Evolutionary conservation across 2,888 invertebrate species (phyloP).

Genomic region (Drosophila demipolita): DNA sequence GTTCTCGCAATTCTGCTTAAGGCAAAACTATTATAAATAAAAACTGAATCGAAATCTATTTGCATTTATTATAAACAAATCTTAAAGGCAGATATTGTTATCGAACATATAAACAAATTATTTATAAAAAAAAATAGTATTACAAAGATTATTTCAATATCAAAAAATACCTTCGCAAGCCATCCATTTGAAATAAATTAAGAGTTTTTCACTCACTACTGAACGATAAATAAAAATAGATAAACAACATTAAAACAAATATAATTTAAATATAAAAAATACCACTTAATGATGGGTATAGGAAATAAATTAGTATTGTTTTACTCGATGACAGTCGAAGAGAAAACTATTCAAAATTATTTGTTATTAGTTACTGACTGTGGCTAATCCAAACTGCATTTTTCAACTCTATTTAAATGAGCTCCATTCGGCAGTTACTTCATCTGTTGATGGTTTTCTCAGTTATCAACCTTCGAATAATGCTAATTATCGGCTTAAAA

Average conservation of each 20-base stretch:
- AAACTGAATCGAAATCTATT: not conserved
- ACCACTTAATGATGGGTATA: not conserved
- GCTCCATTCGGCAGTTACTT: conserved; percentile 26
- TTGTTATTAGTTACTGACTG: conserved; percentile 8
- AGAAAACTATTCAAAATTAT: conserved; percentile 4
- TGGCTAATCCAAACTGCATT: conserved; percentile 33
- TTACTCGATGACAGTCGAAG: conserved; percentile 19
- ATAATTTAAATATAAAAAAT: not conserved
- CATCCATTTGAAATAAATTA: not conserved
- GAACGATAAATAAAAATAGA: not conserved
- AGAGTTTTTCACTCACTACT: not conserved
- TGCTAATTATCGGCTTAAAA: conserved; percentile 55
- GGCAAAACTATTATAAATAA: not conserved
- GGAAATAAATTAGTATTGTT: not conserved
- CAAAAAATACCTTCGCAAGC: not conserved
- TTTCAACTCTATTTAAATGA: conserved; percentile 19
- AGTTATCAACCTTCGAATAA: conserved; percentile 42
- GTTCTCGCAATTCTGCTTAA: not conserved
- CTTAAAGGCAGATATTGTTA: not conserved
- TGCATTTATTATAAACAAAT: not conserved
- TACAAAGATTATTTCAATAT: not conserved
- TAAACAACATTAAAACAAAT: not conserved
- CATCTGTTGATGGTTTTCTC: conserved; percentile 9
- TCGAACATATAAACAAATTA: not conserved
- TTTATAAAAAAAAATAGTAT: not conserved